Percentiles rank a stretch among this genome's conserved stretches.
Evolutionary conservation across 2,113 vertebrate genomes (phyloP).

Genomic region (Nothobranchius furzeri): DNA sequence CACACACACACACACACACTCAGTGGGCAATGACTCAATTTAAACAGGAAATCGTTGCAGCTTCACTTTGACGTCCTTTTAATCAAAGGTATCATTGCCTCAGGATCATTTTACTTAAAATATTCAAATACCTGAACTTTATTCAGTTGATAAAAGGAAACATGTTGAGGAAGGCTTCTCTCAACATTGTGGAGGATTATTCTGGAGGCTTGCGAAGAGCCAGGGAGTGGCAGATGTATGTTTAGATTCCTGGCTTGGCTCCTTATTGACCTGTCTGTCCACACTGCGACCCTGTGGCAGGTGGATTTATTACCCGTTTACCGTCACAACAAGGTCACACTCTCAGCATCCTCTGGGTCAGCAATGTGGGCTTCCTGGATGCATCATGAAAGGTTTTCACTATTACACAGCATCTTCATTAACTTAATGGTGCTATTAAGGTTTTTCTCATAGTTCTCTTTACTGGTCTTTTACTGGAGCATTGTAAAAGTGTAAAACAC

Average conservation of each 20-base stretch:
- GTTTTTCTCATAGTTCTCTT: conserved; percentile 30
- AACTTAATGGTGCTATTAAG: conserved; percentile 35
- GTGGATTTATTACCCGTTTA: conserved; percentile 68
- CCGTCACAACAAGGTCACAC: conserved; percentile 64
- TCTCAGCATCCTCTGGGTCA: conserved; percentile 52
- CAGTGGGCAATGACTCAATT: neutral
- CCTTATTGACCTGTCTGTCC: conserved; percentile 57
- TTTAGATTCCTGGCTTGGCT: conserved; percentile 62
- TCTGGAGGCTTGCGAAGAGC: conserved; percentile 7
- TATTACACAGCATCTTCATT: conserved; percentile 50
- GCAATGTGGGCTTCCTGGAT: conserved; percentile 54
- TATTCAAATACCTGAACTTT: conserved; percentile 4
- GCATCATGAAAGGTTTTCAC: conserved; percentile 57
- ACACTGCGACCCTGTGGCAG: conserved; percentile 41
- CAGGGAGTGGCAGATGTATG: conserved; percentile 40
- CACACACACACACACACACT: too few species aligned
- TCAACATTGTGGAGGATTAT: conserved; percentile 26
- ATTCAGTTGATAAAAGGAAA: conserved; percentile 12
- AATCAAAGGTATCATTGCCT: conserved; percentile 6
- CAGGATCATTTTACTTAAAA: conserved; percentile 5
- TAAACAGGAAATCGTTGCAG: neutral
- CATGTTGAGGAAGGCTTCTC: conserved; percentile 25
- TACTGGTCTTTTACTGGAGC: conserved; percentile 24
- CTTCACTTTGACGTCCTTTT: neutral
- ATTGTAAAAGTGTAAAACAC: conserved; percentile 4